Evolutionary conservation across 2,888 invertebrate genomes (phyloP).

Genomic region (Diarsia rubi): DNA sequence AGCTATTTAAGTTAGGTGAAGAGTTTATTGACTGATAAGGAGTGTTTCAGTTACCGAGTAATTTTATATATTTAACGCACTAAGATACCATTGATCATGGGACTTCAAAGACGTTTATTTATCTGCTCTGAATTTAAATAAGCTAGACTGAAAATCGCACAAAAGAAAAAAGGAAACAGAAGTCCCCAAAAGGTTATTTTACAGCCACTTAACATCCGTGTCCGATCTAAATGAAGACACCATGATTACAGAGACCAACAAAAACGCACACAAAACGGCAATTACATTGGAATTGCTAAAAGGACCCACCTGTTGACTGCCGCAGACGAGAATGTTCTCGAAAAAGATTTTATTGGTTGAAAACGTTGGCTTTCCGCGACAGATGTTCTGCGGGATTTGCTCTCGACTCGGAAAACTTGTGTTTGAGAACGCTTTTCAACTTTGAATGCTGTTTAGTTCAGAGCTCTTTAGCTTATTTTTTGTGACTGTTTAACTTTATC

Average conservation of each 20-base stretch:
- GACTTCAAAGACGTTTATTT: conserved; percentile 12
- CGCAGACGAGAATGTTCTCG: conserved; percentile 76
- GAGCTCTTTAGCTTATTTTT: conserved; percentile 71
- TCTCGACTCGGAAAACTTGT: conserved; percentile 78
- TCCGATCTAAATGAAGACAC: conserved; percentile 58
- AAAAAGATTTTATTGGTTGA: conserved; percentile 86
- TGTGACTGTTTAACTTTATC: conserved; percentile 72
- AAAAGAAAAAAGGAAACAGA: conserved; percentile 23
- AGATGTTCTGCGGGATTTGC: conserved; percentile 84
- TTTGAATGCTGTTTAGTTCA: conserved; percentile 75
- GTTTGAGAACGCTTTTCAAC: conserved; percentile 78
- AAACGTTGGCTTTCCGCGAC: conserved; percentile 80
- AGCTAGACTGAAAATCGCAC: background rate
- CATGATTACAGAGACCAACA: conserved; percentile 56
- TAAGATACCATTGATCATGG: background rate
- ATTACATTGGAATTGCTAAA: conserved; percentile 87
- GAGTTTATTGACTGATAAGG: background rate
- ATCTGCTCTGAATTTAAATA: conserved; percentile 14
- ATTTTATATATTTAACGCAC: background rate
- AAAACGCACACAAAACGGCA: conserved; percentile 78
- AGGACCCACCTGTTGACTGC: conserved; percentile 87
- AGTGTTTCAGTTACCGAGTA: background rate
- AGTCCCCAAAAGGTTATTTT: conserved; percentile 40
- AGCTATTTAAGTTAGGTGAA: conserved; percentile 16
- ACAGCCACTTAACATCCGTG: conserved; percentile 61